Base-by-base conservation (phyloP, 2,888 invertebrate genomes). In the Microdon myrmicae region DNA sequence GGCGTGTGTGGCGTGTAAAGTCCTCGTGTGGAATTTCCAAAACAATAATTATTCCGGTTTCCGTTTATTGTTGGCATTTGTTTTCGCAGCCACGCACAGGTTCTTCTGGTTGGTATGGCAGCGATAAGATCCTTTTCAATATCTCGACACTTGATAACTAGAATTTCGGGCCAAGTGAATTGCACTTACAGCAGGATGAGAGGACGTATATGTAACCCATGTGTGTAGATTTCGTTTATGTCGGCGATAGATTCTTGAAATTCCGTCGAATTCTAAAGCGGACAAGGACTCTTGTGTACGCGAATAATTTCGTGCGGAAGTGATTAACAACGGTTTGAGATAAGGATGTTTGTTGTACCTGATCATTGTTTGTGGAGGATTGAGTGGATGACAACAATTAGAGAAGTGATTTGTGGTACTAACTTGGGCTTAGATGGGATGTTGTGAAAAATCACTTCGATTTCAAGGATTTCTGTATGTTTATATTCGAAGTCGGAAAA, bases 31-130 rank as follows among this genome's bases (percentile, higher is more conserved):
- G 37, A 60, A 54, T 48, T 48, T 43, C 43, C 48, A 43, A 54
- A 54, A 48, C 48, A 54, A 60, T 60, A 43, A 54, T 54, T 37
- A 60, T 60, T 60, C 43, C 47, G 47, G 47, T 54, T n/a, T 47
- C 31, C 26, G 31, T 43, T 54, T 38, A 54, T 48, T 53, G 60
- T 54, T 60, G 35, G 47, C 35, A 32, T 55, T 55, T 55, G 47
- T 55, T 29, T 55, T 47, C 31, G 10, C 48, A 58, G 37, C 4
- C 31, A 41, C 29, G 23, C 19, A 20, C 6, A 16, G n/a, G n/a
- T 23, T 23, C 8, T 34, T 37, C 20, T 37, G 28, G 2, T 31
- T 20, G 10, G 34, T 34, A 17, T 35, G 25, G 10, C 29, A 41
- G 35, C 37, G 47, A 56, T 56, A 41, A 45, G 45, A 59, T 47